A percentile compares a stretch with the other conserved stretches of the same genome.
These are phyloP conservation scores for Molanna angustata DNA, from an alignment of 2,888 invertebrate genomes.

Conservation along the genomic window DNA sequence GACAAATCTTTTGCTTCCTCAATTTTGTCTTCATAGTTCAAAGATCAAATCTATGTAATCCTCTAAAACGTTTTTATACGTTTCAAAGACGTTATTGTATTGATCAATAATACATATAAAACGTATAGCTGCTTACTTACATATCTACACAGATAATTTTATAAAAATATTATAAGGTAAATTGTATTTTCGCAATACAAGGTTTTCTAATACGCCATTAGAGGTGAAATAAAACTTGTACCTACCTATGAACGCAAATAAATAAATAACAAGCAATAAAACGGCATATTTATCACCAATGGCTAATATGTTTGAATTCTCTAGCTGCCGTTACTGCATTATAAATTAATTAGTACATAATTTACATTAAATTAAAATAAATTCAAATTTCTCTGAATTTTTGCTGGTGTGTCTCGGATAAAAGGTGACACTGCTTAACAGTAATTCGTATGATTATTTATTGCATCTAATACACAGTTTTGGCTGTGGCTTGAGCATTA, in stretches of 20 bases:
- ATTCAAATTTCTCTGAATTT: slow-evolving; percentile 5
- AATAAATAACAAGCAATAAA: slow-evolving; percentile 7
- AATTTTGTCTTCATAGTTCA: too few relatives aligned
- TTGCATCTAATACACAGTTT: slow-evolving; percentile 3
- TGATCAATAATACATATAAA: too few relatives aligned
- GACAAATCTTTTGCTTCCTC: too few relatives aligned
- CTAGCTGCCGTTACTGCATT: slow-evolving; percentile 9
- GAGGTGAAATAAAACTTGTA: too few relatives aligned
- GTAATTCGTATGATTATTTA: slow-evolving; percentile 18
- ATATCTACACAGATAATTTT: too few relatives aligned
- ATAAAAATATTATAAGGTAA: too few relatives aligned
- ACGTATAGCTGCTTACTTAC: too few relatives aligned
- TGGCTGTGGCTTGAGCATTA: slow-evolving; percentile 7
- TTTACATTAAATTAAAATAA: slow-evolving; percentile 15
- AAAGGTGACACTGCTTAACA: slow-evolving; percentile 11
- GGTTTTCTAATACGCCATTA: too few relatives aligned
- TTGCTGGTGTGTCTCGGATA: slow-evolving; percentile 7
- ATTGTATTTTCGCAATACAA: too few relatives aligned
- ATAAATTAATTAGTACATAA: slow-evolving; percentile 17
- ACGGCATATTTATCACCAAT: slow-evolving; percentile 6
- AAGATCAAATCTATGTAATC: too few relatives aligned
- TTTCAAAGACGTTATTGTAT: too few relatives aligned
- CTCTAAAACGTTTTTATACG: too few relatives aligned
- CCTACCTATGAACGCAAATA: neutral
- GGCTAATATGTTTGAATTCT: slow-evolving; percentile 3